Evolutionary conservation across 1,140 invertebrate genomes (phyloP).

Genomic region (Lanistes nyassanus): DNA sequence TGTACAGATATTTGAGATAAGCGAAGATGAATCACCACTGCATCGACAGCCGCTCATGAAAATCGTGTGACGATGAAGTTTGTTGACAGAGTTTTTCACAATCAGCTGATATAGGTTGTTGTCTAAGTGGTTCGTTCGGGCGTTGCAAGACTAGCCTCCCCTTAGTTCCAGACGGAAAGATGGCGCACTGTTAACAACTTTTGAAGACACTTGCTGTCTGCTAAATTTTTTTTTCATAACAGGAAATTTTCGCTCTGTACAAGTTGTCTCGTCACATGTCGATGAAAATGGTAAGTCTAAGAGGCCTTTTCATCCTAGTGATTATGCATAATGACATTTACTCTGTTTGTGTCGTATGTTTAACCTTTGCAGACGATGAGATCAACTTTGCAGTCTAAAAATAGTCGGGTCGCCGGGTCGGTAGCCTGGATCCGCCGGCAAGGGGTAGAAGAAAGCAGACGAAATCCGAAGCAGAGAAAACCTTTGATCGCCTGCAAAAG

Average conservation of each 20-base stretch:
- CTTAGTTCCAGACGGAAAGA: conserved; percentile 16
- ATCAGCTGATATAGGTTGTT: too few species aligned
- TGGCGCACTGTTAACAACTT: conserved; percentile 27
- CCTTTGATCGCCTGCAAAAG: background rate
- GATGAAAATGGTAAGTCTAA: conserved; percentile 1
- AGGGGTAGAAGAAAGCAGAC: background rate
- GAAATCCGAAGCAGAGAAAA: background rate
- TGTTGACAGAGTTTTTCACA: too few species aligned
- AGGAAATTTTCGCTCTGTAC: conserved; percentile 12
- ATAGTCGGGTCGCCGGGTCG: conserved; percentile 28
- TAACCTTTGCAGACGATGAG: conserved; percentile 31
- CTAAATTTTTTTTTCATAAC: conserved; percentile 23
- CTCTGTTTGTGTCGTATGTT: conserved; percentile 6
- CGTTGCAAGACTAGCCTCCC: conserved; percentile 9
- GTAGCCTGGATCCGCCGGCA: conserved; percentile 14
- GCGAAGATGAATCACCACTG: too few species aligned
- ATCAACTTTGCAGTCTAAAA: conserved; percentile 28
- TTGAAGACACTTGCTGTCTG: conserved; percentile 26
- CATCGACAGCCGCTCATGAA: too few species aligned
- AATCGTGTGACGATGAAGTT: too few species aligned
- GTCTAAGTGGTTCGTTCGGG: background rate
- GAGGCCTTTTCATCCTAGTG: conserved; percentile 2
- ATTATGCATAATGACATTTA: background rate
- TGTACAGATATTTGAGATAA: too few species aligned
- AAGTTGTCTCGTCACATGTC: background rate